These are phyloP conservation scores for Lysiphlebus fabarum DNA, from an alignment of 1,140 invertebrate species.

Conservation along the genomic window DNA sequence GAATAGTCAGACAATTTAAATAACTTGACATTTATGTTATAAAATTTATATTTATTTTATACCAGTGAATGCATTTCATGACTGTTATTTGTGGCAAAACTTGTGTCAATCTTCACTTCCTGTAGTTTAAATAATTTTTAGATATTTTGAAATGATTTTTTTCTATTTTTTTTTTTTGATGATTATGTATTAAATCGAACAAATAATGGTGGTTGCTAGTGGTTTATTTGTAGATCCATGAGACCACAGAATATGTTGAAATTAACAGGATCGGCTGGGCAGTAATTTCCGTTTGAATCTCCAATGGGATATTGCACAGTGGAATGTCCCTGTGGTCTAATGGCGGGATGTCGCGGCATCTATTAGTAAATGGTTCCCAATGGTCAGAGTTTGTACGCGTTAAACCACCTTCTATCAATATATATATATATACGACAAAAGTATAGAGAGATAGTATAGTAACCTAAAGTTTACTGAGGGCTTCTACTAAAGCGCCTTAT, in stretches of 20 bases:
- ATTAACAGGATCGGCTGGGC: constrained; percentile 32
- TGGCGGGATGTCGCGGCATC: constrained; percentile 44
- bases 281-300: constrained; percentile 42
- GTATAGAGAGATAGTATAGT: too few species aligned
- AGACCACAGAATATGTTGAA: constrained; percentile 20
- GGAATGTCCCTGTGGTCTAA: constrained; percentile 47
- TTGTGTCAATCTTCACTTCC: too few species aligned
- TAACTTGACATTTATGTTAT: too few species aligned
- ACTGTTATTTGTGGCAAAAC: too few species aligned
- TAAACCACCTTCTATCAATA: constrained; percentile 25
- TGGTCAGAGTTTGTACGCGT: constrained; percentile 40
- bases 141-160: too few species aligned
- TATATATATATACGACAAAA: background rate
- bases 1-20: background rate
- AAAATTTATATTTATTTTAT: background rate
- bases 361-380: constrained; percentile 50
- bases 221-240: constrained; percentile 9
- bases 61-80: background rate
- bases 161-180: background rate
- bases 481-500: constrained; percentile 7
- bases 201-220: background rate
- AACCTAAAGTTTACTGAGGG: constrained; percentile 15
- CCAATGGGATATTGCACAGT: constrained; percentile 41
- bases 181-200: background rate
- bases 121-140: too few species aligned